Conservation (phyloP, 2,888 invertebrate species). For the Parnassius mnemosyne region DNA sequence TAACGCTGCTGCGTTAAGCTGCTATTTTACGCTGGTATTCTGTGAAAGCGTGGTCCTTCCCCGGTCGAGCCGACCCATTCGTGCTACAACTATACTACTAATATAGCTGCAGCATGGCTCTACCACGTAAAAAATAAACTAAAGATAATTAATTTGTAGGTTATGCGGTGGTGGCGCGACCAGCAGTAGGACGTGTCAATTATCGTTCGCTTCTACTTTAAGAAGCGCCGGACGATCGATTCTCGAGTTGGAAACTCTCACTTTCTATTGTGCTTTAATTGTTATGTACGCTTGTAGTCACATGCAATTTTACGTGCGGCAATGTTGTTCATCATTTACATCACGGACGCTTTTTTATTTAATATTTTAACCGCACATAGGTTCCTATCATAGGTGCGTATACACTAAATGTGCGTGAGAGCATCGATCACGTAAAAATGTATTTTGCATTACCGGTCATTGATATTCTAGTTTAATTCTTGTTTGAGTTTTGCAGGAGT, state of each 20-base stretch:
- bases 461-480: conserved; percentile 30
- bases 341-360: conserved; percentile 50
- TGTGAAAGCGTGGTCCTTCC: too few species aligned
- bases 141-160: conserved; percentile 23
- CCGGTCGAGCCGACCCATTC: too few species aligned
- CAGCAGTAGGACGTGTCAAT: conserved; percentile 63
- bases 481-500: conserved; percentile 22
- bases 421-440: conserved; percentile 23
- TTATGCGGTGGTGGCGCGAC: conserved; percentile 41
- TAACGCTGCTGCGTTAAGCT: too few species aligned
- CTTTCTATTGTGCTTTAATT: conserved; percentile 78
- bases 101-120: too few species aligned
- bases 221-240: conserved; percentile 45
- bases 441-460: conserved; percentile 31
- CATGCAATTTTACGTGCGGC: conserved; percentile 79
- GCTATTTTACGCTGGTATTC: too few species aligned
- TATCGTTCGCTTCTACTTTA: conserved; percentile 62
- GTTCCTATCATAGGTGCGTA: conserved; percentile 25
- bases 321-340: conserved; percentile 65
- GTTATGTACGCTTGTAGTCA: conserved; percentile 65
- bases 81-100: too few species aligned
- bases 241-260: conserved; percentile 61
- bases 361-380: conserved; percentile 30
- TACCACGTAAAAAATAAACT: too few species aligned
- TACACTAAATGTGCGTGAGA: conserved; percentile 15